A percentile compares a stretch with the other conserved stretches of the same genome.
phyloP scores from a whole-genome alignment of 2,797 vertebrate genomes.

The Graptemys geographica region DNA sequence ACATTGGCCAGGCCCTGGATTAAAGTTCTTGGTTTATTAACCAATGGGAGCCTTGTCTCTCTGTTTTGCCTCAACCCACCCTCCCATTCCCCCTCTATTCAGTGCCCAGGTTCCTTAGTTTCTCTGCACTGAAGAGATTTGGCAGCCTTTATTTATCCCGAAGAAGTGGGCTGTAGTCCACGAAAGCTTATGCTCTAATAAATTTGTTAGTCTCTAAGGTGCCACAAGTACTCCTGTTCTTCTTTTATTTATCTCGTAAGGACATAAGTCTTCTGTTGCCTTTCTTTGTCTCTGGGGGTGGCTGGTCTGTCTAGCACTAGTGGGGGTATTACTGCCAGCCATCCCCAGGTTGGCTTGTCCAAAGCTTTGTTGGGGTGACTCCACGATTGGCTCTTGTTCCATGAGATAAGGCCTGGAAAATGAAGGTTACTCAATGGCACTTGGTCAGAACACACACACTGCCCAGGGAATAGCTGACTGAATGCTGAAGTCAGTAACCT shows the following conservation, averaged over 20 bases:
- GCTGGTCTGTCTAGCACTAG: background rate
- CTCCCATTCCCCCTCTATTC: background rate
- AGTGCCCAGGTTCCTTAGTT: background rate
- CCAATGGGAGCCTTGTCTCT: background rate
- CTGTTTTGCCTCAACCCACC: background rate
- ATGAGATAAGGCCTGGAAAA: background rate
- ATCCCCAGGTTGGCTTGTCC: fast-evolving
- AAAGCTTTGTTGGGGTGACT: background rate
- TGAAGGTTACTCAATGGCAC: background rate
- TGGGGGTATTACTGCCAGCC: fast-evolving
- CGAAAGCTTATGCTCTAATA: no score
- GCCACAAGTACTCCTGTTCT: no score
- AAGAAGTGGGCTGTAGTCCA: no score
- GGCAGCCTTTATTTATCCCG: background rate
- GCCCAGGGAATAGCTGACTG: background rate
- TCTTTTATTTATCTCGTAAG: background rate
- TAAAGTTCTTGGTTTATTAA: no score
- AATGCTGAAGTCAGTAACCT: background rate
- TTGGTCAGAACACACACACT: background rate
- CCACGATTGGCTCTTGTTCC: background rate
- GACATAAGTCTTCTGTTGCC: background rate
- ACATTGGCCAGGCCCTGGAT: background rate
- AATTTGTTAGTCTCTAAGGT: no score
- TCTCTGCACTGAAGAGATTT: background rate
- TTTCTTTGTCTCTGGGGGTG: background rate